Percentiles rank a stretch among this genome's conserved stretches.
These are phyloP conservation scores for Nymphalis polychloros DNA, from an alignment of 2,888 invertebrate genomes.

Conservation along the genomic window DNA sequence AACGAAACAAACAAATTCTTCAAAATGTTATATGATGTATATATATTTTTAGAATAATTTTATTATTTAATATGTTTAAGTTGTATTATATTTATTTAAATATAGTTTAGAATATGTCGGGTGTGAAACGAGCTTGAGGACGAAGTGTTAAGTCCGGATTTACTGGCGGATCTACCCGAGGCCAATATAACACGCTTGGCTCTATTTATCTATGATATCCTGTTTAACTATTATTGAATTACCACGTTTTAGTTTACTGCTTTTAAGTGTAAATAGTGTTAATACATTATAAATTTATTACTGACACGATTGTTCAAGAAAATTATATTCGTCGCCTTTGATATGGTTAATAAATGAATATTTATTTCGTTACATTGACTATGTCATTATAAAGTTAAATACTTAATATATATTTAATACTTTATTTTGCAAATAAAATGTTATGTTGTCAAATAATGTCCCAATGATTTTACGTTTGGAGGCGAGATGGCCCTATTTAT, in stretches of 20 bases:
- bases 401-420: background rate
- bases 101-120: background rate
- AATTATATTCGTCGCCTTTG: conserved; percentile 1
- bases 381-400: background rate
- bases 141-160: conserved; percentile 39
- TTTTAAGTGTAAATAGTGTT: background rate
- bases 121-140: conserved; percentile 15
- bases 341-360: conserved; percentile 4
- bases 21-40: no score
- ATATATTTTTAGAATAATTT: no score
- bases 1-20: no score
- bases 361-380: background rate
- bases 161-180: conserved; percentile 55
- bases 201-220: conserved; percentile 26
- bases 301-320: conserved; percentile 4
- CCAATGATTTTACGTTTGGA: no score
- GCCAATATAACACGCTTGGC: conserved; percentile 43
- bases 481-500: no score
- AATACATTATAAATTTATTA: conserved; percentile 3
- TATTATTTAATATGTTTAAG: background rate
- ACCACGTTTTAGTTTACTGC: background rate
- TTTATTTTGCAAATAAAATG: background rate
- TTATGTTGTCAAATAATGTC: no score
- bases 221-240: conserved; percentile 17
- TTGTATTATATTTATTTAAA: background rate